Evolutionary conservation across 2,888 invertebrate species (phyloP).

Genomic region (Ormyrus thymus): DNA sequence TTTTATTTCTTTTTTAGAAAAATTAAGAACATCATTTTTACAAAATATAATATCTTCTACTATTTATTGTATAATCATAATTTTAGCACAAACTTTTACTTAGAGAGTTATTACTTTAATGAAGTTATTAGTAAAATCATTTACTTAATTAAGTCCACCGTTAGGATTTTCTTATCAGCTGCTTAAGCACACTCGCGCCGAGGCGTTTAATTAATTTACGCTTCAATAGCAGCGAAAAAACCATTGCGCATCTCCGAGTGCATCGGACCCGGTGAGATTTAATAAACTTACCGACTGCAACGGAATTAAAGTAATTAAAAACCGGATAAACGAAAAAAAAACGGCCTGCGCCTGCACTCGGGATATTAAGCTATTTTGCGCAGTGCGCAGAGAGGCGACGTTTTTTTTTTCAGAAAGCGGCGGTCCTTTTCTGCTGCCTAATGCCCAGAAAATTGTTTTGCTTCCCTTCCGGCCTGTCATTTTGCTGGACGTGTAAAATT

Average conservation of each 20-base stretch:
- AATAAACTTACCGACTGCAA: constrained; percentile 33
- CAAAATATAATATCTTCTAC: no score
- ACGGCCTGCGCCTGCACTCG: constrained; percentile 8
- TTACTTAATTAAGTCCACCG: no score
- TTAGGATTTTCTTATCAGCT: no score
- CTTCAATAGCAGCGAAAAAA: no score
- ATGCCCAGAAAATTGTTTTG: constrained; percentile 39
- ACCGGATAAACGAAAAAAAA: background rate
- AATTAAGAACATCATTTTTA: no score
- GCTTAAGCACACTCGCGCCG: no score
- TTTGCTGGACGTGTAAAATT: background rate
- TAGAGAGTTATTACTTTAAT: no score
- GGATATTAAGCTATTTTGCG: constrained; percentile 39
- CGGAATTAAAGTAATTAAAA: constrained; percentile 45
- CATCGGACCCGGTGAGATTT: background rate
- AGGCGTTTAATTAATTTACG: no score
- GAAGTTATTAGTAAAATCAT: no score
- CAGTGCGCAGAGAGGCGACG: background rate
- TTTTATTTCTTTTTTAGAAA: no score
- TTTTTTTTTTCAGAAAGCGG: constrained; percentile 5
- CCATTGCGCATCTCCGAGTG: background rate
- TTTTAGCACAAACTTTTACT: no score
- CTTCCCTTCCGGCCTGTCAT: constrained; percentile 1
- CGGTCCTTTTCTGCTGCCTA: constrained; percentile 6
- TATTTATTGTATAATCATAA: no score